Evolutionary conservation across 1,140 invertebrate species (phyloP).

Genomic region (Lasaia peninsularis): DNA sequence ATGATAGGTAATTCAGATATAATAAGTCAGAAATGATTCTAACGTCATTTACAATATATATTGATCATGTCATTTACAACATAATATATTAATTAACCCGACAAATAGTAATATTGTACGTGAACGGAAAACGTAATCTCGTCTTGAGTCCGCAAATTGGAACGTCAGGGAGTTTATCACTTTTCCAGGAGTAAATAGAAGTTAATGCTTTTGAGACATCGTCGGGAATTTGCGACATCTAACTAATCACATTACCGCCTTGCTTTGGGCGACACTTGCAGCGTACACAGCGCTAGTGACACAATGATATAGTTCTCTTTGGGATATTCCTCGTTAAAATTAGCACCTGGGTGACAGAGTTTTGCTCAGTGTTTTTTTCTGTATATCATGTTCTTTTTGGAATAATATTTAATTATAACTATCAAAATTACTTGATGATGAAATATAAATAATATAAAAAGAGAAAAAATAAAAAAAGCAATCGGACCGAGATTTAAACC

Average conservation of each 20-base stretch:
- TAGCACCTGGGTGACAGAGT: too few species aligned
- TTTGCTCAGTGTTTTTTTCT: too few species aligned
- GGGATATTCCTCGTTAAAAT: too few species aligned
- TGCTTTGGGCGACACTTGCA: slow-evolving; percentile 10
- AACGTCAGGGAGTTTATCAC: slow-evolving; percentile 4
- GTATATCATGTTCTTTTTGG: too few species aligned
- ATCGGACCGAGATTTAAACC: too few species aligned
- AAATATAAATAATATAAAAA: too few species aligned
- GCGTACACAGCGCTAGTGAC: background rate
- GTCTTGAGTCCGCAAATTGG: background rate
- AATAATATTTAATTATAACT: too few species aligned
- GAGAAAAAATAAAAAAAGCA: too few species aligned
- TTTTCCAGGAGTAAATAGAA: slow-evolving; percentile 11
- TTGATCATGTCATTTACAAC: too few species aligned
- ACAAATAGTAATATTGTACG: background rate
- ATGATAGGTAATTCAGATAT: too few species aligned
- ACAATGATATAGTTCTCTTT: background rate
- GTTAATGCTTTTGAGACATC: slow-evolving; percentile 11
- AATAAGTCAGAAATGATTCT: too few species aligned
- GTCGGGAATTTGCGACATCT: background rate
- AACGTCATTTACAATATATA: background rate
- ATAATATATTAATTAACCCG: background rate
- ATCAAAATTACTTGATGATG: too few species aligned
- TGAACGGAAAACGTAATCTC: background rate
- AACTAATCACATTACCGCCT: slow-evolving; percentile 8